Conservation (phyloP, 1,140 invertebrate species). For the Zaprionus vittiger region DNA sequence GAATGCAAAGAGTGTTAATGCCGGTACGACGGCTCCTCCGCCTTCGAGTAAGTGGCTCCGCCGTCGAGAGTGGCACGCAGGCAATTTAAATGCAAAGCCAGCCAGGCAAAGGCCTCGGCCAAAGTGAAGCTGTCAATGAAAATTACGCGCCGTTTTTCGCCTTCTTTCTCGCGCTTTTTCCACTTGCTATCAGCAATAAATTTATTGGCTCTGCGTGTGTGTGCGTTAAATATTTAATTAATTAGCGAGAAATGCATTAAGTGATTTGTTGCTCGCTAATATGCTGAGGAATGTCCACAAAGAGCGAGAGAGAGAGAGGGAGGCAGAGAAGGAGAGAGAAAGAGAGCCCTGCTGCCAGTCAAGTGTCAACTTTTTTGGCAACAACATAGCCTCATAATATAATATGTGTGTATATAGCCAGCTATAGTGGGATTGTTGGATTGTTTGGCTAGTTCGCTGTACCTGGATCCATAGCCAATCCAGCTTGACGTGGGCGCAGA, state of each 20-base stretch:
- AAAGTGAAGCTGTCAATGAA: slow-evolving; percentile 80
- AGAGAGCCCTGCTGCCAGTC: slow-evolving; percentile 50
- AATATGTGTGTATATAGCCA: slow-evolving; percentile 32
- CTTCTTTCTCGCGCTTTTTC: slow-evolving; percentile 16
- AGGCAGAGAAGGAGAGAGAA: background rate
- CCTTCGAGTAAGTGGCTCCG: slow-evolving; percentile 39
- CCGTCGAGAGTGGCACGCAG: slow-evolving; percentile 63
- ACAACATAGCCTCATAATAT: slow-evolving; percentile 43
- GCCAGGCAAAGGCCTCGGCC: slow-evolving; percentile 14
- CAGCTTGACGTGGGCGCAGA: slow-evolving; percentile 69
- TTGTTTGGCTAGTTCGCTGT: slow-evolving; percentile 6
- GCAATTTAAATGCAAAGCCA: slow-evolving; percentile 77
- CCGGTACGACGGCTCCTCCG: background rate
- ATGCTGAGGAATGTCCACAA: slow-evolving; percentile 1
- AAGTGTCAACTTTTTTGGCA: slow-evolving; percentile 73
- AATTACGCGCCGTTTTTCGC: slow-evolving; percentile 64
- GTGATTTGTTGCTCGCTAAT: slow-evolving; percentile 43
- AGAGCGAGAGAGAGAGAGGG: background rate
- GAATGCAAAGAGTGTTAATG: slow-evolving; percentile 79
- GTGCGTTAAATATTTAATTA: slow-evolving; percentile 78
- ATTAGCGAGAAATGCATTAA: slow-evolving; percentile 62
- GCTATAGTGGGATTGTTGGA: slow-evolving; percentile 7
- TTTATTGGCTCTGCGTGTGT: slow-evolving; percentile 61
- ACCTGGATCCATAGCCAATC: slow-evolving; percentile 46
- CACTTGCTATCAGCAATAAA: slow-evolving; percentile 49